Evolutionary conservation across 2,797 vertebrate genomes (phyloP).

Genomic region (Lycodopsis pacificus): DNA sequence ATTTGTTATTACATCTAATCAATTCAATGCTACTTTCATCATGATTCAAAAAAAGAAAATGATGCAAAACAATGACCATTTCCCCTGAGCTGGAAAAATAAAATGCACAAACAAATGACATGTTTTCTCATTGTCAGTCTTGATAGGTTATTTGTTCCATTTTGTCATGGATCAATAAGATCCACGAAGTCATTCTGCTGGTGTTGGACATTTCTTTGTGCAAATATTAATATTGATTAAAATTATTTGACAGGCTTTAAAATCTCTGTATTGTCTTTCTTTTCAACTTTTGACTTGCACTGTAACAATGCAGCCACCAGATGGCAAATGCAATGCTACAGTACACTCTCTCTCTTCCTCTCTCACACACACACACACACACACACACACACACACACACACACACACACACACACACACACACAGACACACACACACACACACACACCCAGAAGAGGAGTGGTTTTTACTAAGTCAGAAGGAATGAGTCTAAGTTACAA

Average conservation of each 20-base stretch:
- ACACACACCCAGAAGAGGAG: constrained; percentile 40
- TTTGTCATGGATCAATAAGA: constrained; percentile 77
- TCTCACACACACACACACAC: not conserved
- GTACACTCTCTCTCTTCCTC: too few species aligned
- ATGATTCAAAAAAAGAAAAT: constrained; percentile 35
- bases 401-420: not conserved
- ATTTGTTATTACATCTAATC: constrained; percentile 79
- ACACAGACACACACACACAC: not conserved
- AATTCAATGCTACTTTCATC: constrained; percentile 56
- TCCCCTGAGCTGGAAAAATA: constrained; percentile 41
- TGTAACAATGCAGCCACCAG: constrained; percentile 59
- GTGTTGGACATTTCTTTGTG: constrained; percentile 88
- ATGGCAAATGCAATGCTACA: constrained; percentile 46
- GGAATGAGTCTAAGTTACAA: too few species aligned
- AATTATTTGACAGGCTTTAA: constrained; percentile 90
- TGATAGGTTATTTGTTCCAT: constrained; percentile 53
- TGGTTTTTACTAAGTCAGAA: constrained; percentile 50
- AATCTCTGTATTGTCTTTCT: constrained; percentile 19
- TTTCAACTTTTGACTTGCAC: constrained; percentile 11
- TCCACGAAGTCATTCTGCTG: constrained; percentile 84
- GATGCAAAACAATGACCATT: constrained; percentile 33
- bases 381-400: not conserved
- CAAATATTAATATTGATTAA: constrained; percentile 94
- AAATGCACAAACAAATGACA: constrained; percentile 11
- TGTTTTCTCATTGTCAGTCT: constrained; percentile 60